Evolutionary conservation across 2,797 vertebrate genomes (phyloP), one percentile per base, ranked within the genome.

Genomic region (Cirrhinus mrigala): DNA sequence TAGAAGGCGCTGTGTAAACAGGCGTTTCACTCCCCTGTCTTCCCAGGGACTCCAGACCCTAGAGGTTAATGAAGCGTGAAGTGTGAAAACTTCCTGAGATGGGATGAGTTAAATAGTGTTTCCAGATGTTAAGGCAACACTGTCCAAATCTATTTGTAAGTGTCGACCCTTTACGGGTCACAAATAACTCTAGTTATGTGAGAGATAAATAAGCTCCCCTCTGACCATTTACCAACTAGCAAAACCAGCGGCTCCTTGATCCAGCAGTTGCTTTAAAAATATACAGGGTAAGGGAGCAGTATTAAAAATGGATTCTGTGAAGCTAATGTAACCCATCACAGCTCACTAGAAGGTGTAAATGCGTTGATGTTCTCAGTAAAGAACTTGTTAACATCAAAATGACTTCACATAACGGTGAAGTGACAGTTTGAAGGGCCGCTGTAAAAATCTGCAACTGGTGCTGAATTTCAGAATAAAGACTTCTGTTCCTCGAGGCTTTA

Each of bases 81-180:
- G 97, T 98, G 97, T 97, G 97, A 97, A 98, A 97, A 97, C 96
- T 97, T 98, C 96, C 97, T 92, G 96, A 97, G 95, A 94, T 90
- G 91, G 93, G 94, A 95, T 94, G 94, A 95, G 95, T 94, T 96
- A 97, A 96, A 96, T 95, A 96, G 96, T 92, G 94, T 97, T 97
- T 96, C 96, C 97, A 97, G 96, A 98, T 97, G 97, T 97, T 95
- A 91, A 93, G 90, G 93, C 93, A 91, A 93, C 92, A 93, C 93
- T 95, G 94, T 94, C 93, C 91, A 95, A 92, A 95, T 94, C 90
- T 94, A 94, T 95, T 94, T 95, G 93, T 91, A 91, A 90, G 92
- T 94, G 93, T 94, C 91, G 90, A 85, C 91, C 90, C 91, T 92
- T 91, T 94, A 90, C 92, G 89, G 91, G 91, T 93, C 93, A 91